phyloP scores from a whole-genome alignment of 1,140 invertebrate species.

The Calycopis cecrops region DNA sequence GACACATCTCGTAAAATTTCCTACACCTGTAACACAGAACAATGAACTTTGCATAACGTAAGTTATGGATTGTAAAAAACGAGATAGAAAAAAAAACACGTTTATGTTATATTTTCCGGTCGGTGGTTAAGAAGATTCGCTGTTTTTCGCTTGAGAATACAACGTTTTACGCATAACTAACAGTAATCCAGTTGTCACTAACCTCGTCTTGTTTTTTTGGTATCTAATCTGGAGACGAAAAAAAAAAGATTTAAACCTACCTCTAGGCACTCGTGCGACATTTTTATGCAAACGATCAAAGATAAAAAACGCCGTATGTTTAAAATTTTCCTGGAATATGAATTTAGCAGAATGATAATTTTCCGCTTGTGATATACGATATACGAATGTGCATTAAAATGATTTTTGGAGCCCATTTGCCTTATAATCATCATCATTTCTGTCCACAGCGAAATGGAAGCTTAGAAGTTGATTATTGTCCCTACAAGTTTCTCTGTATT shows the following conservation, averaged over 20 bases:
- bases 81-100: background rate
- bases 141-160: slow-evolving; percentile 1
- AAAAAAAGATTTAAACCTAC: slow-evolving; percentile 35
- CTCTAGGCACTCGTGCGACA: slow-evolving; percentile 4
- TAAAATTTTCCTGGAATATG: slow-evolving; percentile 1
- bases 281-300: background rate
- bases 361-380: background rate
- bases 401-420: no score
- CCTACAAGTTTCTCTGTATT: no score
- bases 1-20: slow-evolving; percentile 65
- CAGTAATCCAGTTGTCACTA: slow-evolving; percentile 33
- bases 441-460: no score
- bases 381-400: no score
- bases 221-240: slow-evolving; percentile 36
- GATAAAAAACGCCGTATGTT: slow-evolving; percentile 1
- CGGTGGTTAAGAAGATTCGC: background rate
- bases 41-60: slow-evolving; percentile 42
- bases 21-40: slow-evolving; percentile 43
- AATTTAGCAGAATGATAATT: slow-evolving; percentile 1
- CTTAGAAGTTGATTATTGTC: no score
- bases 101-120: slow-evolving; percentile 13
- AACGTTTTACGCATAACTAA: slow-evolving; percentile 37
- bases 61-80: slow-evolving; percentile 14
- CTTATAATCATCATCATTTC: no score
- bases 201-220: slow-evolving; percentile 37